These are phyloP conservation scores for Limnodromus scolopaceus DNA, from an alignment of 2,797 vertebrate genomes.

Conservation along the genomic window DNA sequence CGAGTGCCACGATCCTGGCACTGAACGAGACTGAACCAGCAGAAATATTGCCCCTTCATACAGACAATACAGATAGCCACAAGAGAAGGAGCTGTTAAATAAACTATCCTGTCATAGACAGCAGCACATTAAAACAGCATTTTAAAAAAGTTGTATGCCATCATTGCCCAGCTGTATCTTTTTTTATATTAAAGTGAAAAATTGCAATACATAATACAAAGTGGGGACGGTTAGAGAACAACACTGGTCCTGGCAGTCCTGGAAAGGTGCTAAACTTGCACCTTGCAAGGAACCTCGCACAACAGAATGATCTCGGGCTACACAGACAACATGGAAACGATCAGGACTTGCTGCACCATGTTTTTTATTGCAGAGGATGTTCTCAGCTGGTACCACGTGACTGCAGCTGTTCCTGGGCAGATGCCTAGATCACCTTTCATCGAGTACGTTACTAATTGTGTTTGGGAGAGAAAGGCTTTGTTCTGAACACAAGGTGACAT, in stretches of 20 bases:
- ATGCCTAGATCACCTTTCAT: background rate
- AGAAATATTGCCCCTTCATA: background rate
- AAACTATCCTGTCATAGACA: background rate
- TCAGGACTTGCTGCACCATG: background rate
- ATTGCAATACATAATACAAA: background rate
- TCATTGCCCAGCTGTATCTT: background rate
- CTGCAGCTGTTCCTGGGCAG: background rate
- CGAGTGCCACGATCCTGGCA: background rate
- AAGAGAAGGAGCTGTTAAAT: background rate
- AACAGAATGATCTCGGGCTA: accelerated
- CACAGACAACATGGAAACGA: accelerated
- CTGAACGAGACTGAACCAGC: background rate
- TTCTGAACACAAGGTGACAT: background rate
- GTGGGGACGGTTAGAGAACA: background rate
- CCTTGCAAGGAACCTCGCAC: background rate
- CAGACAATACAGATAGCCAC: background rate
- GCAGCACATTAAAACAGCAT: background rate
- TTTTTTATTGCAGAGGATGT: background rate
- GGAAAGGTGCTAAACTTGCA: background rate
- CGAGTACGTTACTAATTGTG: accelerated
- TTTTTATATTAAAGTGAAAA: background rate
- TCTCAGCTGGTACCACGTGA: background rate
- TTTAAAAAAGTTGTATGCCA: background rate
- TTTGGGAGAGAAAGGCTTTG: background rate
- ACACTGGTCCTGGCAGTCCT: background rate